These are phyloP conservation scores for Physeter macrocephalus DNA, from an alignment of 2,113 vertebrate genomes.

Conservation along the genomic window DNA sequence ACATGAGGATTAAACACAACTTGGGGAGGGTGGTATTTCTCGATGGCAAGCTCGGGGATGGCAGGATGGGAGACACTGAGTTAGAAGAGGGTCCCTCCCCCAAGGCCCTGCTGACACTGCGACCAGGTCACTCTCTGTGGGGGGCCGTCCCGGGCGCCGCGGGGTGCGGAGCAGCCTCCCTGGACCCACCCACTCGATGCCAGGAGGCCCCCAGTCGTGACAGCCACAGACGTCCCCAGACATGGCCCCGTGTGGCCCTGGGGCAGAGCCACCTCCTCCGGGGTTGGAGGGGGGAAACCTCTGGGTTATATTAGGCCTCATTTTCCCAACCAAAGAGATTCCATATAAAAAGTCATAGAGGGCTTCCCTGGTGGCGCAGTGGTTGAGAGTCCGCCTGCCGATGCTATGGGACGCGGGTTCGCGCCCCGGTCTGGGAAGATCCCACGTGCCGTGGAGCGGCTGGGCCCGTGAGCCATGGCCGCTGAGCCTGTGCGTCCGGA, in stretches of 20 bases:
- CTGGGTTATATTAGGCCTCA: too few relatives aligned
- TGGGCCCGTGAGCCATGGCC: too few relatives aligned
- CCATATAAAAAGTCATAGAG: neutral
- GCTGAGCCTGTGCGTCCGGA: too few relatives aligned
- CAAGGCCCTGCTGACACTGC: neutral
- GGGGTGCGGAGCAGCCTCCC: neutral
- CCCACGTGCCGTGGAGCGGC: too few relatives aligned
- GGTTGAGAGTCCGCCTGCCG: too few relatives aligned
- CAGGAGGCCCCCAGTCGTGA: neutral
- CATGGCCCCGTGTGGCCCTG: neutral
- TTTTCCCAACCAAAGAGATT: neutral
- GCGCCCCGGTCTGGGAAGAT: too few relatives aligned
- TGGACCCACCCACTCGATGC: neutral
- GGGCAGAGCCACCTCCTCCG: neutral
- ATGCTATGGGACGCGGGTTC: too few relatives aligned
- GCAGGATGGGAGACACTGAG: neutral
- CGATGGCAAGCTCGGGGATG: rapidly evolving
- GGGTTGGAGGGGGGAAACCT: rapidly evolving
- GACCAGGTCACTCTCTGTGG: rapidly evolving
- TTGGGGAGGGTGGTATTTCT: too few relatives aligned
- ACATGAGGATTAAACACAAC: too few relatives aligned
- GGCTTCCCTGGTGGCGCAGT: too few relatives aligned
- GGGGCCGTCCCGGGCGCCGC: rapidly evolving
- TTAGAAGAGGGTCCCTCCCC: neutral
- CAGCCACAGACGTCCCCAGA: neutral